Base-by-base conservation (phyloP, 2,113 vertebrate genomes). In the Takifugu flavidus region DNA sequence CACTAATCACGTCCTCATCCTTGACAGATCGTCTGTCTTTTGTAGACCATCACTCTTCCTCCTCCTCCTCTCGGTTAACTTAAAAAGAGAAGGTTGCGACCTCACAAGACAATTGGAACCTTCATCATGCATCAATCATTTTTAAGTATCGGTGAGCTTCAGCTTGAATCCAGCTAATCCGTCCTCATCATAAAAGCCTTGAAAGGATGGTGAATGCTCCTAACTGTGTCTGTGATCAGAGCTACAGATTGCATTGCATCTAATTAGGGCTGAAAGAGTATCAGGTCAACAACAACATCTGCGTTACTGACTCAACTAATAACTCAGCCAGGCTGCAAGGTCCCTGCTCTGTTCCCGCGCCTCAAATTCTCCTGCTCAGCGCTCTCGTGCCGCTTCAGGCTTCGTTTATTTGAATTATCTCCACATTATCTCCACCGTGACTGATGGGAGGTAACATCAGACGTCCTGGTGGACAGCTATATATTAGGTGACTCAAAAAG, bases 1-100 rank as follows among this genome's bases (percentile, higher is more conserved):
- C 67, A 62, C 58, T 77, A 63, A 78, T 84, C 70, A 70, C 54
- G 49, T 57, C 72, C 63, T 73, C 64, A 56, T 67, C 25, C 55
- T 55, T 74, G 71, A 52, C 51, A 72, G 64, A 39, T 43, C 53
- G 31, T 75, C 62, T 34, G 51, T 85, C 70, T 72, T 49, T 69
- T 62, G 49, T 54, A 28, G 46, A 11, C 43, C 49, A 4, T 27
- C 5, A 0, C 25, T 53, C 63, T 34, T 51, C 53, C 49, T 56
- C 50, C 20, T 27, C 13, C 31, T 31, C 60, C 1, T 55, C 29
- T 59, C 50, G 2, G 44, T 63, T 61, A 4, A 3, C 15, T 7
- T 20, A 64, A 29, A 4, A 20, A 63, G 52, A 56, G 34, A 26
- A 74, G 66, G 65, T 65, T 1, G 13, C 8, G n/a, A 51, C 65